A percentile compares a stretch with the other conserved stretches of the same genome.
phyloP scores from a whole-genome alignment of 2,888 invertebrate species.

The Ochropleura plecta region DNA sequence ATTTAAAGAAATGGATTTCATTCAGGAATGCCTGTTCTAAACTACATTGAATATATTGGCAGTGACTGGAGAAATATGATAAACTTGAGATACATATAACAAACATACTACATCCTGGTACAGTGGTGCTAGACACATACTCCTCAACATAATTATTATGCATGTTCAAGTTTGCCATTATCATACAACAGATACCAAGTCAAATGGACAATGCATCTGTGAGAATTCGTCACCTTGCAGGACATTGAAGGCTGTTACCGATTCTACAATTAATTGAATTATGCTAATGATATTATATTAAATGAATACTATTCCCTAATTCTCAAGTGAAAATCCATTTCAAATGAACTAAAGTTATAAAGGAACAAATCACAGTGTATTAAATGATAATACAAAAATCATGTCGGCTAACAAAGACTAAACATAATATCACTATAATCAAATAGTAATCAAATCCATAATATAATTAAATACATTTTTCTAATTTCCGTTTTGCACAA shows the following conservation, averaged over 20 bases:
- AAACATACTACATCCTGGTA: constrained; percentile 41
- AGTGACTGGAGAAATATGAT: constrained; percentile 79
- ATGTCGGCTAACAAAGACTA: constrained; percentile 81
- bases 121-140: constrained; percentile 18
- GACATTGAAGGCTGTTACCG: constrained; percentile 37
- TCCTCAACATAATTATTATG: constrained; percentile 14
- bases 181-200: constrained; percentile 19
- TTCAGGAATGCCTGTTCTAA: constrained; percentile 82
- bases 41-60: constrained; percentile 81
- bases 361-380: constrained; percentile 86
- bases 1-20: constrained; percentile 84
- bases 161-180: constrained; percentile 31
- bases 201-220: constrained; percentile 15
- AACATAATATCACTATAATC: constrained; percentile 86
- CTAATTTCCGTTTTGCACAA: constrained; percentile 79
- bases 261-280: constrained; percentile 63
- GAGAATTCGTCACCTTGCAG: constrained; percentile 6
- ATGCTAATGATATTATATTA: constrained; percentile 63
- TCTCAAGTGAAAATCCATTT: constrained; percentile 79
- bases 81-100: constrained; percentile 60
- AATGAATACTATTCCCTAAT: constrained; percentile 68
- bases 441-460: constrained; percentile 81
- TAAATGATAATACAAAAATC: constrained; percentile 77
- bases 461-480: constrained; percentile 79
- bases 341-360: constrained; percentile 76